Conservation (phyloP, 2,888 invertebrate species). For the Pilophorus perplexus region DNA sequence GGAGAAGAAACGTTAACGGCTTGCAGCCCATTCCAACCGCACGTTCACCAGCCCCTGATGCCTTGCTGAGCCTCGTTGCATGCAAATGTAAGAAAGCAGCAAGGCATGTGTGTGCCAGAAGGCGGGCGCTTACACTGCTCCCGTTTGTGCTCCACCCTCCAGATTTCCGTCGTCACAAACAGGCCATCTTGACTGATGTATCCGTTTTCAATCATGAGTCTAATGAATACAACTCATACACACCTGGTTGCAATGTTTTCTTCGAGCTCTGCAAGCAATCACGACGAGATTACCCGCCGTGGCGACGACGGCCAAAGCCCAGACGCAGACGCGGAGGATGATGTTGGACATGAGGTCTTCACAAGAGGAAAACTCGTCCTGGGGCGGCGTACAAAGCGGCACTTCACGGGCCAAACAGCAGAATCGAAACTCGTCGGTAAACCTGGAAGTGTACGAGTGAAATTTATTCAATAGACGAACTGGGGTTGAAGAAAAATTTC, state of each 20-base stretch:
- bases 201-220: no score
- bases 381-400: conserved; percentile 50
- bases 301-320: conserved; percentile 53
- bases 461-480: background rate
- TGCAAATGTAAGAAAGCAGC: no score
- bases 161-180: no score
- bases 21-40: no score
- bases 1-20: no score
- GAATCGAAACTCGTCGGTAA: conserved; percentile 51
- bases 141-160: no score
- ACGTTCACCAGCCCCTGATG: no score
- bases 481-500: background rate
- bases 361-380: conserved; percentile 54
- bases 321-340: conserved; percentile 53
- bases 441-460: conserved; percentile 43
- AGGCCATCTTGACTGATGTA: no score
- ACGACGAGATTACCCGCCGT: conserved; percentile 53
- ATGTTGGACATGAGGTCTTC: conserved; percentile 54
- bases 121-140: no score
- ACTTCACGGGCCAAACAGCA: conserved; percentile 50
- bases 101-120: no score
- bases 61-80: no score
- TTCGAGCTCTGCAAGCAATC: conserved; percentile 52
- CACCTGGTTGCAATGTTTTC: conserved; percentile 54
- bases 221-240: no score